phyloP scores from a whole-genome alignment of 2,888 invertebrate genomes.

The Resseliella maxima region DNA sequence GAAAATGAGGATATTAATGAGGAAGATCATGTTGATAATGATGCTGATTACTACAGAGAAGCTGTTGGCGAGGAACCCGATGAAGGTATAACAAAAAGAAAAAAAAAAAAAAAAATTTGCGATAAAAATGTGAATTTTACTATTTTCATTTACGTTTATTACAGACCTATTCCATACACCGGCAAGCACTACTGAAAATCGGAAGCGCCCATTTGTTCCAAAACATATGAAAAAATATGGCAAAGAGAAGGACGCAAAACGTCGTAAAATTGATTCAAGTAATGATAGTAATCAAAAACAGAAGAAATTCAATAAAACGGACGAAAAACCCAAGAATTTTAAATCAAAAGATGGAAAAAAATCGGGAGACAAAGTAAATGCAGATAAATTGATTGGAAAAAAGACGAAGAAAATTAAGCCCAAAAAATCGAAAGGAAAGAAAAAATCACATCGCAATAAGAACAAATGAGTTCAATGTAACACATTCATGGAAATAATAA shows the following conservation, averaged over 20 bases:
- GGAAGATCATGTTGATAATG: conserved; percentile 71
- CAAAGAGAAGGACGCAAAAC: conserved; percentile 31
- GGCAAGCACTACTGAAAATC: background rate
- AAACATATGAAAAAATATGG: conserved; percentile 43
- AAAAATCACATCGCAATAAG: background rate
- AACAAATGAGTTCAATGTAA: background rate
- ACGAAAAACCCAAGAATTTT: background rate
- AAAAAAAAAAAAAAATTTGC: conserved; percentile 54
- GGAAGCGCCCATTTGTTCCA: conserved; percentile 43
- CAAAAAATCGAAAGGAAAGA: background rate
- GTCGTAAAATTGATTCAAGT: conserved; percentile 10
- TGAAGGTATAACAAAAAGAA: conserved; percentile 70
- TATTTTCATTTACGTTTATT: background rate
- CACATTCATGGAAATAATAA: background rate
- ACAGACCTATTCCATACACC: conserved; percentile 39
- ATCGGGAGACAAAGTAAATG: background rate
- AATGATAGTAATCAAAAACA: background rate
- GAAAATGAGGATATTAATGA: conserved; percentile 63
- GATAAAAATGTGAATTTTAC: background rate
- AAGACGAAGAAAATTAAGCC: background rate
- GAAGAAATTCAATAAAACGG: conserved; percentile 5
- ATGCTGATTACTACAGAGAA: conserved; percentile 83
- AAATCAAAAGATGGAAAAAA: background rate
- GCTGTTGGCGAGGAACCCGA: conserved; percentile 93
- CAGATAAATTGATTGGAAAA: background rate